phyloP scores from a whole-genome alignment of 2,888 invertebrate genomes.

The Oligia latruncula region DNA sequence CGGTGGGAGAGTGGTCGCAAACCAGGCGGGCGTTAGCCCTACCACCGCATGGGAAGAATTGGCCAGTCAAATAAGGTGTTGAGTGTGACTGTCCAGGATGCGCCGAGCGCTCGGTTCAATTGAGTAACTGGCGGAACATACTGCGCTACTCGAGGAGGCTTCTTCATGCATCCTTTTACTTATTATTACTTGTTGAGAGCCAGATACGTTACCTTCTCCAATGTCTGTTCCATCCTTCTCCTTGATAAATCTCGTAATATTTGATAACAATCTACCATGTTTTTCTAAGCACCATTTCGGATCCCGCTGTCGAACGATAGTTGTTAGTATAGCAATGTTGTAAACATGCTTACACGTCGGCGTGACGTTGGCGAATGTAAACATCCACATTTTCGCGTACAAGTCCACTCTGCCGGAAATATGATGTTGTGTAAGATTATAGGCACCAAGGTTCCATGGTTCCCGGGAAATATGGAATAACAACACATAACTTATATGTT shows the following conservation, averaged over 20 bases:
- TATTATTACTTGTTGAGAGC: neutral
- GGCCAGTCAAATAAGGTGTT: too few relatives aligned
- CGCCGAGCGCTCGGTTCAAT: too few relatives aligned
- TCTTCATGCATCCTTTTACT: too few relatives aligned
- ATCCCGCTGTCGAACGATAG: neutral
- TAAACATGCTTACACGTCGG: constrained; percentile 28
- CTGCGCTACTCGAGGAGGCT: too few relatives aligned
- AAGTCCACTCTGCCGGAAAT: constrained; percentile 30
- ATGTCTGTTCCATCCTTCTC: neutral
- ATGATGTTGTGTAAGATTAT: constrained; percentile 19
- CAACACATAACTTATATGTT: neutral
- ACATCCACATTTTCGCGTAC: constrained; percentile 36
- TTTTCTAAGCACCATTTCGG: neutral
- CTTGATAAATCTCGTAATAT: neutral
- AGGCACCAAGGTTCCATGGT: neutral
- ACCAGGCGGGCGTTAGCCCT: too few relatives aligned
- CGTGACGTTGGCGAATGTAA: constrained; percentile 14
- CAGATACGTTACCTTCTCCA: neutral
- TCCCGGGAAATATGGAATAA: constrained; percentile 4
- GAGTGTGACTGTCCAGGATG: too few relatives aligned
- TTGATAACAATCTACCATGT: constrained; percentile 28
- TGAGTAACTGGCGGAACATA: too few relatives aligned
- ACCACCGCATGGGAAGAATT: too few relatives aligned
- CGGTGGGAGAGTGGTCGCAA: too few relatives aligned
- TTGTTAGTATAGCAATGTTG: constrained; percentile 50